Conservation (phyloP, 1,140 invertebrate species). For the Halotydeus destructor region DNA sequence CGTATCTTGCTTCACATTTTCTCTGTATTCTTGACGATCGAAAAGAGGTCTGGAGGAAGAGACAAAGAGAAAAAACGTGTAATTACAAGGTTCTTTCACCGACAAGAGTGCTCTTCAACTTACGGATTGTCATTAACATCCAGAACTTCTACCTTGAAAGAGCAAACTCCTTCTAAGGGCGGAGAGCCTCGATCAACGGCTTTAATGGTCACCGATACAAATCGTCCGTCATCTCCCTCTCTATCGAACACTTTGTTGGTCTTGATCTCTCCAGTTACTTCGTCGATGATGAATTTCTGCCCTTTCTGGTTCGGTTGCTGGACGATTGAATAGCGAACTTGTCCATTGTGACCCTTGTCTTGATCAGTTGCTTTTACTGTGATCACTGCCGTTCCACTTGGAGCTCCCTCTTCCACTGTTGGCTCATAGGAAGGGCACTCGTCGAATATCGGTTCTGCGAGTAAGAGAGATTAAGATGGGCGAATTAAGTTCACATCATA, state of each 20-base stretch:
- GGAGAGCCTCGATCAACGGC: slow-evolving; percentile 90
- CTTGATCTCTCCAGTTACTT: slow-evolving; percentile 76
- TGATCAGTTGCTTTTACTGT: slow-evolving; percentile 63
- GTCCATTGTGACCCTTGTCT: slow-evolving; percentile 67
- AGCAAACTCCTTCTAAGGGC: slow-evolving; percentile 77
- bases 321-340: slow-evolving; percentile 84
- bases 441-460: slow-evolving; percentile 77
- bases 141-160: slow-evolving; percentile 85
- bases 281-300: slow-evolving; percentile 80
- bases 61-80: too few relatives aligned
- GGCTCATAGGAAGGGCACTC: slow-evolving; percentile 75
- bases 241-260: slow-evolving; percentile 90
- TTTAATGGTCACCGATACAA: slow-evolving; percentile 83
- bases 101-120: too few relatives aligned
- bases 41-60: too few relatives aligned
- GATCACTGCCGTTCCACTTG: slow-evolving; percentile 63
- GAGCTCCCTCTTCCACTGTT: slow-evolving; percentile 65
- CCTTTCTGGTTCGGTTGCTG: slow-evolving; percentile 90
- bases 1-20: slow-evolving; percentile 88
- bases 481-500: too few relatives aligned
- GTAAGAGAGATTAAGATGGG: too few relatives aligned
- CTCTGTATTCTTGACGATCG: slow-evolving; percentile 86
- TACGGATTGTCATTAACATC: too few relatives aligned
- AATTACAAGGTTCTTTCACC: too few relatives aligned
- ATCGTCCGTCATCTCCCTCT: slow-evolving; percentile 84